Conservation (phyloP, 1,140 invertebrate species). For the Pseudomyrmex cubaensis region DNA sequence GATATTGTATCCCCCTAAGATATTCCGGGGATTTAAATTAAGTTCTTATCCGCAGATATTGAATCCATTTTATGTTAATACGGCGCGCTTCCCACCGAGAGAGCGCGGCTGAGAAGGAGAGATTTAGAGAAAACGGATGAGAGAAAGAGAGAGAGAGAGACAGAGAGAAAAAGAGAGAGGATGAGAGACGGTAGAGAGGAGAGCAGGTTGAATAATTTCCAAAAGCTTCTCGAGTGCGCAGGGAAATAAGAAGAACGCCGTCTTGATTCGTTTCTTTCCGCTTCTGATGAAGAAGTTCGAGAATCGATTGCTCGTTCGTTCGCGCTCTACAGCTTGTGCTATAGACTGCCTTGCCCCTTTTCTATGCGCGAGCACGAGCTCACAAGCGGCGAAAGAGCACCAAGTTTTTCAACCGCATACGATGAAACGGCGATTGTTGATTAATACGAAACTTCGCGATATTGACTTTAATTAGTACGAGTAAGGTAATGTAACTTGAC, state of each 20-base stretch:
- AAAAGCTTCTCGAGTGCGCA: slow-evolving; percentile 63
- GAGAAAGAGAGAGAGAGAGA: background rate
- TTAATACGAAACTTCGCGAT: slow-evolving; percentile 50
- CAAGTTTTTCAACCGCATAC: slow-evolving; percentile 39
- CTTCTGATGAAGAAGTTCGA: slow-evolving; percentile 66
- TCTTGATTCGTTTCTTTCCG: slow-evolving; percentile 67
- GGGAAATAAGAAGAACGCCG: slow-evolving; percentile 51
- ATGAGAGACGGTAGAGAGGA: background rate
- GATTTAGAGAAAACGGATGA: background rate
- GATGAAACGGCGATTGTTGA: slow-evolving; percentile 40
- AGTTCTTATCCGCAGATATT: slow-evolving; percentile 78
- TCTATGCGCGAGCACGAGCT: background rate
- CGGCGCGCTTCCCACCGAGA: slow-evolving; percentile 61
- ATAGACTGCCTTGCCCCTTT: background rate
- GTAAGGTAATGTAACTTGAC: slow-evolving; percentile 32
- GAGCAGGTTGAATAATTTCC: slow-evolving; percentile 78
- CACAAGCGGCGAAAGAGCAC: background rate
- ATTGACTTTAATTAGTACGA: slow-evolving; percentile 54
- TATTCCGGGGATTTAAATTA: slow-evolving; percentile 78
- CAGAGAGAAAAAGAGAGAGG: slow-evolving; percentile 7
- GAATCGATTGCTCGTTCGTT: slow-evolving; percentile 67
- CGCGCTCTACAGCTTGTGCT: slow-evolving; percentile 18
- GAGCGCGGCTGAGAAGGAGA: slow-evolving; percentile 16
- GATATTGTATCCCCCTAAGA: slow-evolving; percentile 72
- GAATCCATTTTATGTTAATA: slow-evolving; percentile 82